Evolutionary conservation across 2,888 invertebrate genomes (phyloP).

Genomic region (Cheilosia scutellata): DNA sequence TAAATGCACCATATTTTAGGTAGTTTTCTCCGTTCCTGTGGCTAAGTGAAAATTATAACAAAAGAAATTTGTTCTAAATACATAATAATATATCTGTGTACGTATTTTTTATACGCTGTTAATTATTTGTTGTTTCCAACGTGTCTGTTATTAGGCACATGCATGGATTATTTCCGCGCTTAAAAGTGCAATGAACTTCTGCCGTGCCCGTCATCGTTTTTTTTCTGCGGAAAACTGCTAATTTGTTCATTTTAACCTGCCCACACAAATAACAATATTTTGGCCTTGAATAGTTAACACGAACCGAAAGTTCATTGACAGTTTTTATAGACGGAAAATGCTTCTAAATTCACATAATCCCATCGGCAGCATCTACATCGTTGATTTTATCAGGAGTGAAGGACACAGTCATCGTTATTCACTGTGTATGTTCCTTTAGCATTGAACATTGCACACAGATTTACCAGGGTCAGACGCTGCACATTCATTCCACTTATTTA

Average conservation of each 20-base stretch:
- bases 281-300: conserved; percentile 46
- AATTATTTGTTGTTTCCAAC: conserved; percentile 19
- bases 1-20: background rate
- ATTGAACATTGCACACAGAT: background rate
- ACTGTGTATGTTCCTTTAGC: conserved; percentile 17
- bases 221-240: conserved; percentile 19
- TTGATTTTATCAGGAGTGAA: conserved; percentile 3
- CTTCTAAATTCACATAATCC: background rate
- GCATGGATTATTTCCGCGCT: background rate
- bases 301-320: conserved; percentile 49
- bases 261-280: conserved; percentile 1
- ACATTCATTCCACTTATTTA: background rate
- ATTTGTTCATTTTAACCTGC: conserved; percentile 33
- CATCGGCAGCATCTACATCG: background rate
- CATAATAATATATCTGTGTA: conserved; percentile 4
- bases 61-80: conserved; percentile 37
- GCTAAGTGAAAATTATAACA: conserved; percentile 11
- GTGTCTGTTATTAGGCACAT: background rate
- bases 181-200: conserved; percentile 53
- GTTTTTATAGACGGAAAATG: conserved; percentile 18
- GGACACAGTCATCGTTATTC: conserved; percentile 10
- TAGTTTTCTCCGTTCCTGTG: background rate
- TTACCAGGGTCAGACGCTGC: conserved; percentile 39
- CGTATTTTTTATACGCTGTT: conserved; percentile 27
- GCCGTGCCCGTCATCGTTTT: conserved; percentile 24